Evolutionary conservation across 1,140 invertebrate genomes (phyloP), one percentile per base, ranked within the genome.

Genomic region (Euura lappo): DNA sequence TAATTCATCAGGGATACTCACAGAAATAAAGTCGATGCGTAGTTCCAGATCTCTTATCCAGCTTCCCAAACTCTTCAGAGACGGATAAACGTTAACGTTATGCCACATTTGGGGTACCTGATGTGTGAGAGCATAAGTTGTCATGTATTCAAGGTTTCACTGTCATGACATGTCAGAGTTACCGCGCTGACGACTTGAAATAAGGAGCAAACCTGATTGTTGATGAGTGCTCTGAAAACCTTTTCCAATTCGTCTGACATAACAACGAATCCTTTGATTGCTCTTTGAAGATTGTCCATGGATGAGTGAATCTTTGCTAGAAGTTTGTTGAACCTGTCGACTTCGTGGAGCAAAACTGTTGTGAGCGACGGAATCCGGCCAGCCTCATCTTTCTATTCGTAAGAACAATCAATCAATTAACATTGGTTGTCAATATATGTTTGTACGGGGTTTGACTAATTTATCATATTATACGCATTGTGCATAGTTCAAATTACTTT

Each of bases 231-330:
- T 65, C 89, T 91, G 79, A 94, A 96, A 2, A 96, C 92, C 77
- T 90, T 91, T 86, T 97, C 96, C 73, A 96, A 88, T 64, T 92
- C 91, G 74, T 96, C 95, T 46, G 94, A 96, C 96, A 97, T 97
- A 2, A 97, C 94, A 11, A 96, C 92, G 66, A 96, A 90, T 60
- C 95, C 95, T 88, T 92, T 93, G 65, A 97, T 96, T 3, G 95
- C 96, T 85, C 94, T 95, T 83, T 95, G 90, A 60, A 97, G 84
- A 79, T 95, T 92, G 44, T 88, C 87, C 75, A 97, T 89, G 0
- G 94, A 94, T 11, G 83, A 84, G 83, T 95, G 92, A 68, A 97
- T 90, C 65, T 93, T 89, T 64, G 78, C 80, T 4, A 97, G 84
- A 2, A 97, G 86, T 79, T 91, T 93, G 83, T 97, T 97, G 80